Percentiles rank a stretch among this genome's conserved stretches.
These are phyloP conservation scores for Mormyrus proboscirostris DNA, from an alignment of 2,797 vertebrate genomes.

Conservation along the genomic window DNA sequence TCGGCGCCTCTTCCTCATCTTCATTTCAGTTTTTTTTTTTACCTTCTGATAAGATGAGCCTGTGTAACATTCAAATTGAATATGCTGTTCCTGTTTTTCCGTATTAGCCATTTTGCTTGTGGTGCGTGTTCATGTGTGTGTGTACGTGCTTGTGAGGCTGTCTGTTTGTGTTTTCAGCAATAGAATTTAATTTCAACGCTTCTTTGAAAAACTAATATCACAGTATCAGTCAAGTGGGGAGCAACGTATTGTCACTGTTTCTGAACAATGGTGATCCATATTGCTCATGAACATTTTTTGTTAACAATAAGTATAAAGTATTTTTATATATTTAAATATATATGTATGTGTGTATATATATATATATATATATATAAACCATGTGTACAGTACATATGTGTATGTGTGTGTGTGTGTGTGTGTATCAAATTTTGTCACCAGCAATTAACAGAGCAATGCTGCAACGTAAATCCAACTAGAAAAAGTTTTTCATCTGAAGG, in stretches of 20 bases:
- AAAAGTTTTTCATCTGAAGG: not conserved
- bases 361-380: not conserved
- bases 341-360: not conserved
- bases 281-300: not conserved
- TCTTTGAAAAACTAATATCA: not conserved
- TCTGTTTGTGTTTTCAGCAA: conserved; percentile 20
- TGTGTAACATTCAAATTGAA: conserved; percentile 21
- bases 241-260: not conserved
- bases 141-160: conserved; percentile 17
- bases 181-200: not conserved
- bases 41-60: conserved; percentile 18
- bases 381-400: not conserved
- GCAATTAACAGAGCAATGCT: not conserved
- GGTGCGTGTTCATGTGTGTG: conserved; percentile 22
- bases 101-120: conserved; percentile 29
- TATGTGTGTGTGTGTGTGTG: not conserved
- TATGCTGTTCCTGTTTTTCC: conserved; percentile 16
- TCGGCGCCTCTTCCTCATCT: conserved; percentile 20
- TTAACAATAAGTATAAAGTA: not conserved
- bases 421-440: not conserved
- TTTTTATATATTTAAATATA: not conserved
- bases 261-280: not conserved
- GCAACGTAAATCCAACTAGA: not conserved
- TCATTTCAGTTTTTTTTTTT: conserved; percentile 24
- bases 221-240: not conserved